phyloP scores from a whole-genome alignment of 2,888 invertebrate genomes.

The Chymomyza procnemis region DNA sequence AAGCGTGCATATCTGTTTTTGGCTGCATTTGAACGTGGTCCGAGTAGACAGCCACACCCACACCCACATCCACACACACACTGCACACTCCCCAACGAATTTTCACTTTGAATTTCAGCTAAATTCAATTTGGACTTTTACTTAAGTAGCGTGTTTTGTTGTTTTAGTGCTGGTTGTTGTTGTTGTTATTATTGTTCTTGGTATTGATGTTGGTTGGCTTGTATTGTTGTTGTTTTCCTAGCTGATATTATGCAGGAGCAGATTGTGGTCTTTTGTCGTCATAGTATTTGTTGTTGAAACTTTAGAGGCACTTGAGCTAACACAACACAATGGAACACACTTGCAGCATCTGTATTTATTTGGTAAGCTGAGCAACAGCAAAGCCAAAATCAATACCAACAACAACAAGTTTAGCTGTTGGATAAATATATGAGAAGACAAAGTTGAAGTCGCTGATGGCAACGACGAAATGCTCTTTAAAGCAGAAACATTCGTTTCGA shows the following conservation, averaged over 20 bases:
- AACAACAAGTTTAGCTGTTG: neutral
- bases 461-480: neutral
- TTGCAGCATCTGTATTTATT: conserved; percentile 23
- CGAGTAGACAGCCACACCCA: too few species aligned
- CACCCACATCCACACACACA: too few species aligned
- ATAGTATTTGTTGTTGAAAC: conserved; percentile 1
- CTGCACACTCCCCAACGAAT: neutral
- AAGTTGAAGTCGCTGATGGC: neutral
- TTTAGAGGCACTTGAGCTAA: neutral
- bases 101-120: conserved; percentile 21
- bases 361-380: conserved; percentile 20
- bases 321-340: neutral
- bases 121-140: conserved; percentile 33
- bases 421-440: neutral
- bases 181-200: neutral
- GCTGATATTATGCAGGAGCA: neutral
- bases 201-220: too few species aligned
- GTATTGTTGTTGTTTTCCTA: neutral
- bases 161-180: neutral
- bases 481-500: neutral
- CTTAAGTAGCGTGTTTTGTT: neutral
- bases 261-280: neutral
- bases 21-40: conserved; percentile 16
- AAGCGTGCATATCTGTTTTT: conserved; percentile 22
- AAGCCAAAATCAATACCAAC: neutral